Percentiles rank a stretch among this genome's conserved stretches.
Evolutionary conservation across 2,888 invertebrate genomes (phyloP).

Genomic region (Hemithea aestivaria): DNA sequence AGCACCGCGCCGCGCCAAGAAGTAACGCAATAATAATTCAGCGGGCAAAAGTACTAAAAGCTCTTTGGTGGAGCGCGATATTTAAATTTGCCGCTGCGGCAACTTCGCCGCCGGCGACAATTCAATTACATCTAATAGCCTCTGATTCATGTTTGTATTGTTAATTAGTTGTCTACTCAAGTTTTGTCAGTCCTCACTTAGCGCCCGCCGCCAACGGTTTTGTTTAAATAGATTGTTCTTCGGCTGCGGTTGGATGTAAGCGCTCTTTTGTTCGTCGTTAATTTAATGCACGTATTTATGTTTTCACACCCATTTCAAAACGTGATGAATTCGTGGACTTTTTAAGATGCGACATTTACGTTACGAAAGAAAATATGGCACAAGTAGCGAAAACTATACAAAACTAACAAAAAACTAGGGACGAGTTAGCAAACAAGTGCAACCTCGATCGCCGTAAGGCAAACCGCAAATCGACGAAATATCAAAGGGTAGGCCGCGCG

Average conservation of each 20-base stretch:
- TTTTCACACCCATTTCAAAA: conserved; percentile 31
- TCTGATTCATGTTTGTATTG: conserved; percentile 79
- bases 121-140: conserved; percentile 79
- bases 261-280: conserved; percentile 51
- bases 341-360: too few relatives aligned
- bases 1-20: conserved; percentile 18
- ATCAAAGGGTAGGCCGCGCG: conserved; percentile 47
- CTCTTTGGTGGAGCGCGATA: conserved; percentile 66
- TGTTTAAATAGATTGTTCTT: conserved; percentile 68
- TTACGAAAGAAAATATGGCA: too few relatives aligned
- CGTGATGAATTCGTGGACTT: too few relatives aligned
- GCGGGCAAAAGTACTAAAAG: conserved; percentile 52
- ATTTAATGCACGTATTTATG: conserved; percentile 47
- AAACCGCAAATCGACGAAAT: conserved; percentile 50
- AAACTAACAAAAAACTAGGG: conserved; percentile 23
- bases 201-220: conserved; percentile 48
- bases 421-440: conserved; percentile 23
- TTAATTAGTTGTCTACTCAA: conserved; percentile 76
- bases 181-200: conserved; percentile 76
- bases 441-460: conserved; percentile 29
- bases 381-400: conserved; percentile 1
- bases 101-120: conserved; percentile 72
- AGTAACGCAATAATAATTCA: conserved; percentile 43
- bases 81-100: conserved; percentile 71
- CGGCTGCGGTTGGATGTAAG: conserved; percentile 49